A percentile compares a stretch with the other conserved stretches of the same genome.
phyloP scores from a whole-genome alignment of 2,113 vertebrate genomes.

The Anoura caudifer region DNA sequence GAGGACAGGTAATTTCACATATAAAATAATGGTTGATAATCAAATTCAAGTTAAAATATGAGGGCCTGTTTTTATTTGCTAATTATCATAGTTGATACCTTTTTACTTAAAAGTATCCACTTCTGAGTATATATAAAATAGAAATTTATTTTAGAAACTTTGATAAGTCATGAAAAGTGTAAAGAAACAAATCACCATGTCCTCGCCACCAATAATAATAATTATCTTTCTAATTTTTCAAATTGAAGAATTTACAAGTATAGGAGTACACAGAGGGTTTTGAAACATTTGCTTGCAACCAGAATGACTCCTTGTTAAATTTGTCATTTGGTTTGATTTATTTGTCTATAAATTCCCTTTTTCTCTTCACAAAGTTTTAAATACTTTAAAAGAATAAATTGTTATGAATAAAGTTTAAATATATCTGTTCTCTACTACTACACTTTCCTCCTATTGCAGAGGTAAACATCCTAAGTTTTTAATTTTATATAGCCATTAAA shows the following conservation, averaged over 20 bases:
- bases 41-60: background rate
- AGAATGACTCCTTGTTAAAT: background rate
- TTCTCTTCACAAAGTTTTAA: background rate
- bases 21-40: background rate
- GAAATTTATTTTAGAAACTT: slow-evolving; percentile 12
- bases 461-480: background rate
- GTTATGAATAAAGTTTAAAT: background rate
- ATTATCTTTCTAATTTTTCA: background rate
- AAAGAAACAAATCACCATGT: background rate
- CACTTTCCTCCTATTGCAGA: background rate
- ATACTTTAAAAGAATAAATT: slow-evolving; percentile 3
- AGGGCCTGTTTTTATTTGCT: background rate
- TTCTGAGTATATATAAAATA: background rate
- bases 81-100: background rate
- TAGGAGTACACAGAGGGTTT: background rate
- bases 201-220: background rate
- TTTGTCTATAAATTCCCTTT: no score
- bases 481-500: background rate
- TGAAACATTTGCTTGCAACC: background rate
- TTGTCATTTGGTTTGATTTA: background rate
- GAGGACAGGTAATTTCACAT: background rate
- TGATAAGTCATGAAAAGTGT: background rate
- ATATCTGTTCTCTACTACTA: background rate
- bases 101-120: background rate
- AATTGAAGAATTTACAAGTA: background rate